These are phyloP conservation scores for Cataglyphis altisquamis DNA, from an alignment of 2,888 invertebrate species.

Conservation along the genomic window DNA sequence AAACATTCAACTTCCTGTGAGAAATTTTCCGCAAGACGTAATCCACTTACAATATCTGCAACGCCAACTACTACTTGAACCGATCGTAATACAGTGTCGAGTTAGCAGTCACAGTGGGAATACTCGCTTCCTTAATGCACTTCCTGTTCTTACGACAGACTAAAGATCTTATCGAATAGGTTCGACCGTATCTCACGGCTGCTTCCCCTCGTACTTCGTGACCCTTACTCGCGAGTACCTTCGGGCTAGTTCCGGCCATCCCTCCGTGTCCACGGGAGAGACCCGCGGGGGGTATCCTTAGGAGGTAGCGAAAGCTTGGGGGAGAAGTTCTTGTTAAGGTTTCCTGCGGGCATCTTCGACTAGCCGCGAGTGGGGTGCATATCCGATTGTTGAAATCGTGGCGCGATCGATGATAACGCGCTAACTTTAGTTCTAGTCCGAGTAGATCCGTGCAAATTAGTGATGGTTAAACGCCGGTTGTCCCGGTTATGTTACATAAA, in stretches of 20 bases:
- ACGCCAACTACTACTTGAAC: slow-evolving; percentile 30
- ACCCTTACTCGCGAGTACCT: slow-evolving; percentile 62
- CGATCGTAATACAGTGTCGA: slow-evolving; percentile 51
- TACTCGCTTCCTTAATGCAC: slow-evolving; percentile 67
- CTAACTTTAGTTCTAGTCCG: slow-evolving; percentile 25
- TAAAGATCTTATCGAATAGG: slow-evolving; percentile 70
- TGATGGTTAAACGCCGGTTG: not conserved
- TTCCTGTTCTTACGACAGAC: slow-evolving; percentile 66
- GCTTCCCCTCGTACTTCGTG: slow-evolving; percentile 64
- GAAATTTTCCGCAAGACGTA: slow-evolving; percentile 35
- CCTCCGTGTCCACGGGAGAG: slow-evolving; percentile 52
- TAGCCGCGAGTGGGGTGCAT: slow-evolving; percentile 47
- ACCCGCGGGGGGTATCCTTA: slow-evolving; percentile 59
- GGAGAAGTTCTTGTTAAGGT: slow-evolving; percentile 53
- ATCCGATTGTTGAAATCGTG: slow-evolving; percentile 53
- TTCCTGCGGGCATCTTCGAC: slow-evolving; percentile 50
- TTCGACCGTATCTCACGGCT: slow-evolving; percentile 72
- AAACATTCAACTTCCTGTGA: slow-evolving; percentile 27
- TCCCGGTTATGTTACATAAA: not conserved
- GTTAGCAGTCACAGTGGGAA: slow-evolving; percentile 63
- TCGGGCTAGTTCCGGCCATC: slow-evolving; percentile 68
- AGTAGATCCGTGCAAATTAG: slow-evolving; percentile 11
- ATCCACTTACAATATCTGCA: slow-evolving; percentile 53
- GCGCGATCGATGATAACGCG: slow-evolving; percentile 44
- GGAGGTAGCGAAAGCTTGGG: slow-evolving; percentile 47